These are phyloP conservation scores for Caenorhabditis tropicalis DNA, from an alignment of 1,140 invertebrate genomes.

Conservation along the genomic window DNA sequence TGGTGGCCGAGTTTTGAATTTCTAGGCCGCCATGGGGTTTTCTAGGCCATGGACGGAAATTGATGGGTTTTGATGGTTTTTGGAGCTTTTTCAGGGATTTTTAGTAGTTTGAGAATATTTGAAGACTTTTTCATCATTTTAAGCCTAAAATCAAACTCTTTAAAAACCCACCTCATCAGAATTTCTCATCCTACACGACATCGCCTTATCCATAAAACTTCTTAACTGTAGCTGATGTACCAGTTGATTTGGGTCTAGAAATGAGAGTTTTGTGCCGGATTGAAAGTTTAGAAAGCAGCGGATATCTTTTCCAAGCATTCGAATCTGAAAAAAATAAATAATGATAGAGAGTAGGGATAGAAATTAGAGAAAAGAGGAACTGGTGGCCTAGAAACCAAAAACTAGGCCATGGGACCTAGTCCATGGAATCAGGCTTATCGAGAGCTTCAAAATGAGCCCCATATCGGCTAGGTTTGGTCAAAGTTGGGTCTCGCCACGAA, in stretches of 20 bases:
- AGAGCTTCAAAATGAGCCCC: too few species aligned
- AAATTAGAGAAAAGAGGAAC: background rate
- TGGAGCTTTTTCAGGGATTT: background rate
- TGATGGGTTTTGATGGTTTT: background rate
- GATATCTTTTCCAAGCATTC: conserved; percentile 12
- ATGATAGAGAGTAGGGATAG: background rate
- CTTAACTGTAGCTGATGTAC: background rate
- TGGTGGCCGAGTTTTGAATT: too few species aligned
- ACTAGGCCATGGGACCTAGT: too few species aligned
- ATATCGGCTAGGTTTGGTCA: too few species aligned
- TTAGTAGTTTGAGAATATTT: too few species aligned
- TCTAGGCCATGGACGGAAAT: too few species aligned
- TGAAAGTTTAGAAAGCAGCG: background rate
- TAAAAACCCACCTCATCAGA: background rate
- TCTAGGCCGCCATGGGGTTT: too few species aligned
- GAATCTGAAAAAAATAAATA: background rate
- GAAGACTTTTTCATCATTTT: background rate
- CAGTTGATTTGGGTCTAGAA: background rate
- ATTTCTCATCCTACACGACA: background rate
- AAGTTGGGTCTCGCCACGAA: too few species aligned
- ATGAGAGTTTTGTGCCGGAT: background rate
- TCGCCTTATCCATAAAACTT: background rate
- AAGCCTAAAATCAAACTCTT: background rate
- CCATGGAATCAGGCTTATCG: too few species aligned
- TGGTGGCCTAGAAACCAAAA: too few species aligned